phyloP scores from a whole-genome alignment of 2,797 vertebrate genomes.

The Oryzias dopingdopingensis region DNA sequence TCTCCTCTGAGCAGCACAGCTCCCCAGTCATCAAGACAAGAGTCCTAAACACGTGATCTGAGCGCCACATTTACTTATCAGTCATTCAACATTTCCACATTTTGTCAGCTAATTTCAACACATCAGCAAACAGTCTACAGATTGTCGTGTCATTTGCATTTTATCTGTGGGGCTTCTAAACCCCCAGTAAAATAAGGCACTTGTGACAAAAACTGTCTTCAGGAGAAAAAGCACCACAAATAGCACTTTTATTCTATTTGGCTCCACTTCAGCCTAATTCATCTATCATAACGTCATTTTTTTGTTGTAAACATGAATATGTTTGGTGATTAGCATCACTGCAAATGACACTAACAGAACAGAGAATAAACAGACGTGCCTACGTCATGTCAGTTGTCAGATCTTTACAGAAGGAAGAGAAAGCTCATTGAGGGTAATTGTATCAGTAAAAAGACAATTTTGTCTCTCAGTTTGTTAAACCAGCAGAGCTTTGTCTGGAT shows the following conservation, averaged over 20 bases:
- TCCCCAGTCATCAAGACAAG: slow-evolving; percentile 26
- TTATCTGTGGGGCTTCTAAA: background rate
- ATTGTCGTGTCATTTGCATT: background rate
- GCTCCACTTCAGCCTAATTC: slow-evolving; percentile 18
- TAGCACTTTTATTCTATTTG: slow-evolving; percentile 40
- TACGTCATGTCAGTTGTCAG: slow-evolving; percentile 32
- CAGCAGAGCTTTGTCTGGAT: background rate
- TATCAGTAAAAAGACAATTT: slow-evolving; percentile 24
- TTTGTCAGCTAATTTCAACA: slow-evolving; percentile 13
- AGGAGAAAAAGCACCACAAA: slow-evolving; percentile 3
- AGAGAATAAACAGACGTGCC: slow-evolving; percentile 61
- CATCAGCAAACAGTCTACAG: slow-evolving; percentile 13
- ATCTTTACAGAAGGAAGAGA: slow-evolving; percentile 23
- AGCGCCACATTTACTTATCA: slow-evolving; percentile 48
- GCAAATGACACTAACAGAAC: slow-evolving; percentile 50
- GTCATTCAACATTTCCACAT: slow-evolving; percentile 38
- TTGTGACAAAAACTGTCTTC: slow-evolving; percentile 1
- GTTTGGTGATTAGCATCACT: slow-evolving; percentile 57
- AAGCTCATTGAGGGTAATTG: slow-evolving; percentile 24
- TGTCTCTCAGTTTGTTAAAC: slow-evolving; percentile 16
- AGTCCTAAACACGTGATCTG: slow-evolving; percentile 4
- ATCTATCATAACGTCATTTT: slow-evolving; percentile 31
- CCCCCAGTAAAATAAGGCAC: slow-evolving; percentile 5
- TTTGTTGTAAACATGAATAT: slow-evolving; percentile 34
- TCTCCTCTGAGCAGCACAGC: slow-evolving; percentile 28